phyloP scores from a whole-genome alignment of 2,113 vertebrate genomes.

The Rattus rattus region DNA sequence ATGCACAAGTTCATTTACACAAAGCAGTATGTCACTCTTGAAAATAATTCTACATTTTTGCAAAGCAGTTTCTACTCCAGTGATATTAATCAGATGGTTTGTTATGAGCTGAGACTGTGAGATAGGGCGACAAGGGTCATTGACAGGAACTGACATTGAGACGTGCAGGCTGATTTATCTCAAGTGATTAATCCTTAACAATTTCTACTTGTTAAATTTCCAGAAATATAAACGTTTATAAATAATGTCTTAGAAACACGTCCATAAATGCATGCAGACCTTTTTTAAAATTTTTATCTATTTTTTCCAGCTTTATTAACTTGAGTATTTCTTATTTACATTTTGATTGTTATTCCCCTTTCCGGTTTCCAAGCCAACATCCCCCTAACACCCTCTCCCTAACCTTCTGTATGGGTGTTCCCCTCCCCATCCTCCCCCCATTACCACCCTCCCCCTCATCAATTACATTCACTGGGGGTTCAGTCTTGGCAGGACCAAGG shows the following conservation, averaged over 20 bases:
- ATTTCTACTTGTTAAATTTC: neutral
- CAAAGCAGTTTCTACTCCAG: neutral
- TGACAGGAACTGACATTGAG: conserved; percentile 14
- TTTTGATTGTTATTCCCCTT: too few species aligned
- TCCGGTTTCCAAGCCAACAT: too few species aligned
- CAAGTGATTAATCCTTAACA: neutral
- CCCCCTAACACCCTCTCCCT: too few species aligned
- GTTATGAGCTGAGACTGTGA: neutral
- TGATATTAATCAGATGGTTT: neutral
- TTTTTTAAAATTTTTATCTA: too few species aligned
- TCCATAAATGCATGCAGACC: neutral
- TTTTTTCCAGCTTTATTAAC: too few species aligned
- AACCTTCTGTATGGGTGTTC: too few species aligned
- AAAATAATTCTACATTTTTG: neutral
- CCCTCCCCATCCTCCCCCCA: too few species aligned
- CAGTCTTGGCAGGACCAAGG: too few species aligned
- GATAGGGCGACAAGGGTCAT: neutral
- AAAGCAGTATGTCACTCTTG: neutral
- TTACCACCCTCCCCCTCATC: too few species aligned
- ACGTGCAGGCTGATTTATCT: conserved; percentile 27
- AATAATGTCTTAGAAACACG: neutral
- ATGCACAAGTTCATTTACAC: neutral
- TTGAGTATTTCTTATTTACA: too few species aligned
- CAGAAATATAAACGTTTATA: neutral
- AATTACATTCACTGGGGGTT: too few species aligned